A percentile compares a stretch with the other conserved stretches of the same genome.
phyloP scores from a whole-genome alignment of 2,888 invertebrate genomes.

The Latrodectus hesperus region DNA sequence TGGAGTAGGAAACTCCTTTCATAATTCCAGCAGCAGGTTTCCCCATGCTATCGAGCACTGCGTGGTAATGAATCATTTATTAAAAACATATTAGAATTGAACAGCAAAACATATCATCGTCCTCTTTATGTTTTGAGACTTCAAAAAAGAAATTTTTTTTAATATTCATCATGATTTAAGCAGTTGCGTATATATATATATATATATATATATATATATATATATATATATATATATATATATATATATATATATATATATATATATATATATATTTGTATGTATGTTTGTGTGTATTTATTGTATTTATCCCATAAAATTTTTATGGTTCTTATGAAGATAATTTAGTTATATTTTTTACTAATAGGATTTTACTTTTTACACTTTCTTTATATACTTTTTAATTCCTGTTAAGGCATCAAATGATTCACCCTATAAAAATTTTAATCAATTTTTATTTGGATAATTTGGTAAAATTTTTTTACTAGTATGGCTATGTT shows the following conservation, averaged over 20 bases:
- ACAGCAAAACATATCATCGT: not conserved
- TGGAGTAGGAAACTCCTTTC: conserved; percentile 41
- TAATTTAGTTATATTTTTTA: no score
- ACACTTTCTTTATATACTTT: no score
- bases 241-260: not conserved
- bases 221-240: not conserved
- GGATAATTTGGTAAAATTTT: no score
- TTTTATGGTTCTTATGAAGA: not conserved
- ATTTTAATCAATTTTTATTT: no score
- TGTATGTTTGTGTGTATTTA: not conserved
- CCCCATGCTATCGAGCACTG: conserved; percentile 60
- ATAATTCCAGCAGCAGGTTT: conserved; percentile 52
- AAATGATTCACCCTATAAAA: no score
- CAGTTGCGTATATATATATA: not conserved
- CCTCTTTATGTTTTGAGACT: not conserved
- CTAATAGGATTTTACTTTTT: no score
- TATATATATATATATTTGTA: not conserved
- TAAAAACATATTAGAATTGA: not conserved
- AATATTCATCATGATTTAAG: not conserved
- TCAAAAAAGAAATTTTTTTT: not conserved
- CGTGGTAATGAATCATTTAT: no score
- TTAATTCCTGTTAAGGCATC: no score
- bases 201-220: not conserved
- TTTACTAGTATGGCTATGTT: no score
- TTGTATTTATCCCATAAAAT: not conserved